Evolutionary conservation across 2,888 invertebrate genomes (phyloP).

Genomic region (Agapostemon virescens): DNA sequence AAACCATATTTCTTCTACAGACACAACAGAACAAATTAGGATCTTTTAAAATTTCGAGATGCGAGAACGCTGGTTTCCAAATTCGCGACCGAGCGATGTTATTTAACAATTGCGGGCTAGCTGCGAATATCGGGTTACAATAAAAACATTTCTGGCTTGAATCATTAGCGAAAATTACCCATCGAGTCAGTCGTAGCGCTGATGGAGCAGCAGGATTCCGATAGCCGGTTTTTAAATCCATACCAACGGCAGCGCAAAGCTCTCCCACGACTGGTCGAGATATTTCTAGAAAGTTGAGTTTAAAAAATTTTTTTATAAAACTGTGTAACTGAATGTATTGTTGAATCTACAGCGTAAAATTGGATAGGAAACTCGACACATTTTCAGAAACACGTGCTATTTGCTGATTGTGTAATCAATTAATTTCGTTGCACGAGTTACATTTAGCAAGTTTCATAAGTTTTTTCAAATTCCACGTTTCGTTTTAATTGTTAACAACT

Average conservation of each 20-base stretch:
- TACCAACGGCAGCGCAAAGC: background rate
- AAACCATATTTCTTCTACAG: background rate
- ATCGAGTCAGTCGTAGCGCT: background rate
- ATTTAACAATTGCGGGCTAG: background rate
- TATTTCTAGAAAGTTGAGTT: no score
- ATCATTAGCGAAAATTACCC: background rate
- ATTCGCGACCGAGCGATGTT: background rate
- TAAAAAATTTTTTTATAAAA: no score
- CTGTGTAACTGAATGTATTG: no score
- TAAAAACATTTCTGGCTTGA: background rate
- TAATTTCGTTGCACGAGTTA: no score
- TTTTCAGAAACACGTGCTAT: no score
- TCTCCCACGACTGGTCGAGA: background rate
- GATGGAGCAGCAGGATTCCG: constrained; percentile 15
- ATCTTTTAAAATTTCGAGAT: background rate
- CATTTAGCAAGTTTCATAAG: no score
- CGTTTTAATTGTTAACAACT: no score
- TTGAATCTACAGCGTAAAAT: no score
- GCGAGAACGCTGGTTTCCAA: no score
- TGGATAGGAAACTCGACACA: no score
- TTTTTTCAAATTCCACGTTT: no score
- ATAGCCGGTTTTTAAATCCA: constrained; percentile 14
- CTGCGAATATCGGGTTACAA: background rate
- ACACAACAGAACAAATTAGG: background rate
- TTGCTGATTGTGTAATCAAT: no score